Conservation (phyloP, 2,113 vertebrate genomes). For the Leptobrachium ailaonicum region DNA sequence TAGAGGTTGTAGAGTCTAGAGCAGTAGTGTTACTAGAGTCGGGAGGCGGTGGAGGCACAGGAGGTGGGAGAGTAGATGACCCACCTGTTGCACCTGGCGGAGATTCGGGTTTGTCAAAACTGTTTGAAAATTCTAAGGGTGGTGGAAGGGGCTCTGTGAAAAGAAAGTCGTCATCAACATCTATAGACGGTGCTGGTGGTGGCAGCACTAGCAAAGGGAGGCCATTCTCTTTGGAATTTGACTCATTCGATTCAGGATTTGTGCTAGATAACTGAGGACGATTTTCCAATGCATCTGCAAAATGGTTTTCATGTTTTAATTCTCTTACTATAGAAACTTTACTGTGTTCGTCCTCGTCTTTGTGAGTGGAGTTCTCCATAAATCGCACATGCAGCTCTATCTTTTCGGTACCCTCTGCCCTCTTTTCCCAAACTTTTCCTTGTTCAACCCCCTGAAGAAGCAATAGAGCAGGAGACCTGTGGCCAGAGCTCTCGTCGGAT, state of each 20-base stretch:
- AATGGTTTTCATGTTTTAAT: slow-evolving; percentile 15
- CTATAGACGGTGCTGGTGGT: slow-evolving; percentile 85
- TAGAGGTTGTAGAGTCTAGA: slow-evolving; percentile 85
- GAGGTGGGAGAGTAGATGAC: slow-evolving; percentile 55
- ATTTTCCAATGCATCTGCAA: not conserved
- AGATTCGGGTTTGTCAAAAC: slow-evolving; percentile 78
- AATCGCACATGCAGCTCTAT: slow-evolving; percentile 75
- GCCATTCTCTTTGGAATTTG: slow-evolving; percentile 62
- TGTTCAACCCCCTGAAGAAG: slow-evolving; percentile 64
- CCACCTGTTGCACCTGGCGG: slow-evolving; percentile 49
- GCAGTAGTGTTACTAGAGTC: slow-evolving; percentile 73
- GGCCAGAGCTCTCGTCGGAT: slow-evolving; percentile 54
- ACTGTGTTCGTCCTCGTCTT: slow-evolving; percentile 31
- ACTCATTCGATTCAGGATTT: slow-evolving; percentile 28
- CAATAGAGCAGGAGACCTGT: slow-evolving; percentile 47
- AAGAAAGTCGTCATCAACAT: slow-evolving; percentile 86
- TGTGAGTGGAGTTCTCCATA: slow-evolving; percentile 57
- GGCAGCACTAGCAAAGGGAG: slow-evolving; percentile 80
- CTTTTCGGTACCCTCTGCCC: slow-evolving; percentile 58
- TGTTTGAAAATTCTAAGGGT: slow-evolving; percentile 89
- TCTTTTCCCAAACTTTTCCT: slow-evolving; percentile 57
- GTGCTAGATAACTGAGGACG: slow-evolving; percentile 31
- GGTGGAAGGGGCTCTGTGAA: slow-evolving; percentile 87
- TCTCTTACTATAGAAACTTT: slow-evolving; percentile 17
- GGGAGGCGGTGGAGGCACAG: slow-evolving; percentile 51